These are phyloP conservation scores for Zoanthus sansibaricus DNA, from an alignment of 92 coral and sea anemone genomes.

Conservation along the genomic window DNA sequence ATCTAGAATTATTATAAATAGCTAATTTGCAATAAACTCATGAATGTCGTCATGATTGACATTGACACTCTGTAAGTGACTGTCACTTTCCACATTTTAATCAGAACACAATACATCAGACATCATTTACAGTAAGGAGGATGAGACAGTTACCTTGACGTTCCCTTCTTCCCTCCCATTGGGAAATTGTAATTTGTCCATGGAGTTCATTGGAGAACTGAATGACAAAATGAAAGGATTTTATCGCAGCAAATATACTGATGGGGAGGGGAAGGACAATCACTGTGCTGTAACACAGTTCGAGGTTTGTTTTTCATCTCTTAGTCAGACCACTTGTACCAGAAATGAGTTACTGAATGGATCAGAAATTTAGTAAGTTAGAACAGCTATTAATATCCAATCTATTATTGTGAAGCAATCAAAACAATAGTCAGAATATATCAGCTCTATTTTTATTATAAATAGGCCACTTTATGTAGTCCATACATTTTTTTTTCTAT, in stretches of 20 bases:
- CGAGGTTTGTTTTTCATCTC: constrained; percentile 67
- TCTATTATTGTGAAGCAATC: no score
- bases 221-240: constrained; percentile 99
- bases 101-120: constrained; percentile 71
- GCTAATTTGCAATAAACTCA: no score
- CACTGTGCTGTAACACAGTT: constrained; percentile 99
- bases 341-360: background rate
- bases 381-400: no score
- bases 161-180: constrained; percentile 84
- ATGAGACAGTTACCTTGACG: constrained; percentile 82
- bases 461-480: no score
- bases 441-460: no score
- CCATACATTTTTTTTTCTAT: no score
- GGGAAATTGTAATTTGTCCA: constrained; percentile 74
- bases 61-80: no score
- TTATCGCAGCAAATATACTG: constrained; percentile 92
- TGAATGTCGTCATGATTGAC: no score
- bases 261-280: constrained; percentile 78
- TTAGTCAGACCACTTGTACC: background rate
- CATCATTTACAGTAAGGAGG: constrained; percentile 86
- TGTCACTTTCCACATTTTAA: background rate
- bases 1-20: no score
- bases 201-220: constrained; percentile 93
- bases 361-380: background rate
- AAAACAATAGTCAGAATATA: no score